Evolutionary conservation across 2,888 invertebrate species (phyloP).

Genomic region (Hydriomena furcata): DNA sequence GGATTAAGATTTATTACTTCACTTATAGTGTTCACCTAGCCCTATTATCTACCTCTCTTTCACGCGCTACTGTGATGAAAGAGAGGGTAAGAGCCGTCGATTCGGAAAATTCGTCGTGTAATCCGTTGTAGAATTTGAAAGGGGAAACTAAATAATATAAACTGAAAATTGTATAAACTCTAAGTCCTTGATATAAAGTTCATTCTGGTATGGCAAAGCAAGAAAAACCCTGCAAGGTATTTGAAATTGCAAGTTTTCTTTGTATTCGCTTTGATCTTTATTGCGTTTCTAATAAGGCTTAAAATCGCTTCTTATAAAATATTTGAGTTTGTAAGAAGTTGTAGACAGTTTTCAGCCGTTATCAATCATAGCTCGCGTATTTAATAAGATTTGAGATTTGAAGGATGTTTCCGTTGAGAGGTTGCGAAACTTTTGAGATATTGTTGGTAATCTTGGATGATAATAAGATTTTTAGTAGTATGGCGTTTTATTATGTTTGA

Average conservation of each 20-base stretch:
- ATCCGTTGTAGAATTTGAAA: constrained; percentile 49
- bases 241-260: constrained; percentile 16
- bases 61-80: constrained; percentile 26
- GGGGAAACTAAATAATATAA: constrained; percentile 40
- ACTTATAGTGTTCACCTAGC: constrained; percentile 41
- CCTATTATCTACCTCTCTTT: constrained; percentile 29
- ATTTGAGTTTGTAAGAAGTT: constrained; percentile 28
- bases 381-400: constrained; percentile 65
- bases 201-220: constrained; percentile 14
- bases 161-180: background rate
- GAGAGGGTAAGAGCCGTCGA: constrained; percentile 36
- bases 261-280: constrained; percentile 31
- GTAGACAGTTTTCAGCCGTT: constrained; percentile 45
- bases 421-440: constrained; percentile 44
- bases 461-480: constrained; percentile 9
- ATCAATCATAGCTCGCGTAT: constrained; percentile 69
- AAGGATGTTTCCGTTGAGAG: constrained; percentile 54
- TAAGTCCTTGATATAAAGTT: background rate
- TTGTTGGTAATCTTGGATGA: constrained; percentile 23
- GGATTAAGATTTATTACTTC: constrained; percentile 63
- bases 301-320: constrained; percentile 17
- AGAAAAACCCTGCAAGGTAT: background rate
- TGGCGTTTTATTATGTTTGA: background rate
- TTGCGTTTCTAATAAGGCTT: background rate
- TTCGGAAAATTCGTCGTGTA: constrained; percentile 40